These are phyloP conservation scores for honey bee (Apis mellifera) DNA, from an alignment of 1,140 invertebrate species.

Conservation along the genomic window Amel_HAv3.1 CM009942.2:645501-646000, in stretches of 20 bases:
- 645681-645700: neutral
- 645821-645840: neutral
- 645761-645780: neutral
- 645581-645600: too few relatives aligned
- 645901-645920: constrained; percentile 41
- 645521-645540: too few relatives aligned
- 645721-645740: neutral
- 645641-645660: neutral
- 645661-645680: neutral
- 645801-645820: neutral
- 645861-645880: constrained; percentile 34
- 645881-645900: constrained; percentile 31
- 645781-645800: constrained; percentile 28
- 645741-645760: neutral
- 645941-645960: constrained; percentile 29
- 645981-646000: neutral
- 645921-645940: constrained; percentile 43
- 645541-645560: too few relatives aligned
- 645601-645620: too few relatives aligned
- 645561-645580: too few relatives aligned
- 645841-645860: constrained; percentile 25
- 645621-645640: neutral
- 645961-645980: constrained; percentile 16
- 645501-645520: too few relatives aligned
- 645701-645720: neutral